These are phyloP conservation scores for Burhinus bistriatus DNA, from an alignment of 2,113 vertebrate genomes.

Conservation along the genomic window DNA sequence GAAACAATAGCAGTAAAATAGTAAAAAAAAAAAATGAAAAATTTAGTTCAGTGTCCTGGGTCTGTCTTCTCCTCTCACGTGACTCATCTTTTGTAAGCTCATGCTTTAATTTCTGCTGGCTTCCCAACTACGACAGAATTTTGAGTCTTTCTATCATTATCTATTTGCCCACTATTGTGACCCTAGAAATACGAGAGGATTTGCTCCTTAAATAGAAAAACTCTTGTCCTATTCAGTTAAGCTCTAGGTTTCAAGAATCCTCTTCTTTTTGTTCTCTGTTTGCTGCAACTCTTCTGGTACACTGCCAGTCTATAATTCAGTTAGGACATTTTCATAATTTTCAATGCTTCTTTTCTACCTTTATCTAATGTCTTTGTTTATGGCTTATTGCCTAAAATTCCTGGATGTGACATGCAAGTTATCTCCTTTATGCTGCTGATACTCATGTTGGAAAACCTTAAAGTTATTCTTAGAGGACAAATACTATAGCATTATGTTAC, in stretches of 20 bases:
- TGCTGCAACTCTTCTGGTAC: neutral
- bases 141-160: neutral
- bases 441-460: constrained; percentile 5
- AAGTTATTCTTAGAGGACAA: constrained; percentile 45
- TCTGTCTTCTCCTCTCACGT: neutral
- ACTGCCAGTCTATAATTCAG: neutral
- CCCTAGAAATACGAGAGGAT: neutral
- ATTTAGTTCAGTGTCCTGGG: neutral
- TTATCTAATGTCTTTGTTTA: neutral
- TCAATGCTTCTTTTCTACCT: neutral
- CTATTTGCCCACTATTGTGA: neutral
- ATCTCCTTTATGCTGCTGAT: neutral
- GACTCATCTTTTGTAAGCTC: neutral
- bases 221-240: neutral
- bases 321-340: constrained; percentile 8
- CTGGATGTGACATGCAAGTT: neutral
- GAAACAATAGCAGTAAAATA: neutral
- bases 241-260: neutral
- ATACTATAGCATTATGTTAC: constrained; percentile 46
- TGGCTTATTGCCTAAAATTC: constrained; percentile 14
- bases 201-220: neutral
- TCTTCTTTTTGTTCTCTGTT: constrained; percentile 1
- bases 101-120: neutral
- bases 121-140: neutral
- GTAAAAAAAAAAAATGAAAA: neutral